A percentile compares a stretch with the other conserved stretches of the same genome.
These are phyloP conservation scores for Pipra filicauda DNA, from an alignment of 2,113 vertebrate genomes.

Conservation along the genomic window DNA sequence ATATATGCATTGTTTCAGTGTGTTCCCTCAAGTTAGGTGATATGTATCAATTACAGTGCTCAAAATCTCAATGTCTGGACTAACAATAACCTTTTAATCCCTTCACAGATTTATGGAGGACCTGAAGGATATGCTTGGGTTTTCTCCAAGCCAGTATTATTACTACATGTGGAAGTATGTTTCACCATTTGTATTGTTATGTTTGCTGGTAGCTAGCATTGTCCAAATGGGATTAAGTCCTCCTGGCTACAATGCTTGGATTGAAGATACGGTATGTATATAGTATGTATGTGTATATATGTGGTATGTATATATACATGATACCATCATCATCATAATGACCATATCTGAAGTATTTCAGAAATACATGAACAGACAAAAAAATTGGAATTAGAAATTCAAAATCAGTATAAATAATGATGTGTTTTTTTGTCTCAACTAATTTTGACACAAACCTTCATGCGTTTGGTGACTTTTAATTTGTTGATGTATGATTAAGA, in stretches of 20 bases:
- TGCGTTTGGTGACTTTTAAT: not conserved
- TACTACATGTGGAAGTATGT: conserved; percentile 99
- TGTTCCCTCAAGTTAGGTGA: not conserved
- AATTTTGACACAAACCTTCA: not conserved
- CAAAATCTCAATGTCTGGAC: not conserved
- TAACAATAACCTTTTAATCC: conserved; percentile 7
- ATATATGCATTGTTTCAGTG: not conserved
- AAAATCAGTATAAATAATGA: not conserved
- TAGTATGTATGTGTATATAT: conserved; percentile 64
- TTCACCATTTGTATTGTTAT: conserved; percentile 86
- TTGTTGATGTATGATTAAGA: not conserved
- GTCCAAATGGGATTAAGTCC: conserved; percentile 89
- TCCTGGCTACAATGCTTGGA: conserved; percentile 93
- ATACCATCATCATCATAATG: not conserved
- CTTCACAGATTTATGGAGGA: conserved; percentile 92
- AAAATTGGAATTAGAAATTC: not conserved
- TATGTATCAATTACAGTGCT: not conserved
- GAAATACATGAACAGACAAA: not conserved
- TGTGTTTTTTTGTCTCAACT: not conserved
- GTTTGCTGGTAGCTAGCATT: conserved; percentile 83
- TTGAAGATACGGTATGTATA: conserved; percentile 84
- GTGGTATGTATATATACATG: not conserved
- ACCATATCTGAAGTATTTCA: not conserved
- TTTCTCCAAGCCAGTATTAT: conserved; percentile 88
- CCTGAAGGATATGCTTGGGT: conserved; percentile 95